Conservation (phyloP, 2,113 vertebrate genomes). For the Gymnogyps californianus region DNA sequence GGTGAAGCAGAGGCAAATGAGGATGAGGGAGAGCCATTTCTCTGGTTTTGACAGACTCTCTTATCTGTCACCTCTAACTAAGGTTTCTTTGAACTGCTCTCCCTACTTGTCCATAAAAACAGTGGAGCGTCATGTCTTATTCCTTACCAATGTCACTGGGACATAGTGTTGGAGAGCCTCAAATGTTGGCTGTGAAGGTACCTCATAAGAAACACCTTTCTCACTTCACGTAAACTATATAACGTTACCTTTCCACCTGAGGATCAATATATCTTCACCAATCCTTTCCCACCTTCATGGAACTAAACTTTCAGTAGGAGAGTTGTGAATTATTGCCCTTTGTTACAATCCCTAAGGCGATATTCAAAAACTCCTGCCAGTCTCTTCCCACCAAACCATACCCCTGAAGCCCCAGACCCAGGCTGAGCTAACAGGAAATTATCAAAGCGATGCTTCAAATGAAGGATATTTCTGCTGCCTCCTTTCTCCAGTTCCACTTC, state of each 20-base stretch:
- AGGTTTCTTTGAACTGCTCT: background rate
- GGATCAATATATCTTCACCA: background rate
- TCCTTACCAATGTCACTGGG: background rate
- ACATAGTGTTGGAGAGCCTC: background rate
- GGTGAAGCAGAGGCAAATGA: background rate
- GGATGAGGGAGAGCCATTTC: background rate
- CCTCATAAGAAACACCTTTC: background rate
- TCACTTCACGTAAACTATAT: rapidly evolving
- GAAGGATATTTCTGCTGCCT: background rate
- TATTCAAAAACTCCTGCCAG: background rate
- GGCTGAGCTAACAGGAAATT: background rate
- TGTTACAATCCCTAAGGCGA: background rate
- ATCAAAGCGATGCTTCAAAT: background rate
- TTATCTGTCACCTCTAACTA: background rate
- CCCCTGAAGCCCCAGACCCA: rapidly evolving
- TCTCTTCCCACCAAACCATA: background rate
- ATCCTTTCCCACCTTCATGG: background rate
- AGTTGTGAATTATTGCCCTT: background rate
- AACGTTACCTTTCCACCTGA: background rate
- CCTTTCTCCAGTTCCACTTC: background rate
- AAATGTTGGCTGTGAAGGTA: background rate
- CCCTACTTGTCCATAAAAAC: background rate
- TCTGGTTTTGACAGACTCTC: background rate
- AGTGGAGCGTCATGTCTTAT: background rate
- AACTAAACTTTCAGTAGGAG: background rate